Base-by-base conservation (phyloP, 2,113 vertebrate species). In the Periophthalmodon schlosseri region DNA sequence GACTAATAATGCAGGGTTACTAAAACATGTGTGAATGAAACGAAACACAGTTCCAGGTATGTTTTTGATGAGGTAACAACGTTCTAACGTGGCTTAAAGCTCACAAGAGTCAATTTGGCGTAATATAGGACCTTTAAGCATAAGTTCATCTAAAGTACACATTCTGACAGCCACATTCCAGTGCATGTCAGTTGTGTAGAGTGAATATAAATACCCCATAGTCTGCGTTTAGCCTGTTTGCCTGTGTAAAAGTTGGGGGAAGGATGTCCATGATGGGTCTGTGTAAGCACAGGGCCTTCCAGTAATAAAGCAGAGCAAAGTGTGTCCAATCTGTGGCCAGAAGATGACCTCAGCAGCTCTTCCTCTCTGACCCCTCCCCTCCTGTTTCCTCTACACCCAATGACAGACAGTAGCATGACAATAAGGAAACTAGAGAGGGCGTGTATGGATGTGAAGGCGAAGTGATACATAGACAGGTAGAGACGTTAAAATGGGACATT, bases 321-420 rank as follows among this genome's bases (percentile, higher is more conserved):
- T 76, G 52, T 75, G 84, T 20, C 10, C 24, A 39, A 33, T 33
- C 69, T 81, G 83, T 91, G 90, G 93, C 83, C 90, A 91, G 39
- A 44, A 11, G 39, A 44, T 44, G 39, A 44, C 39, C 39, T 44
- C 39, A 44, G 39, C 87, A 91, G 80, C 84, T 85, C 72, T 80
- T 84, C 83, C 82, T 15, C 23, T 60, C 12, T 60, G 23, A 15
- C 81, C 82, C 68, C 67, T 8, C 33, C 36, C 63, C 34, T 39
- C 15, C 88, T 89, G 80, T 69, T 75, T 86, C 79, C 81, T 80
- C 79, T 84, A 69, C 68, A 73, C 50, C 36, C 24, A 39, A 21
- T 36, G 58, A 67, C 7, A 15, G 34, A 34, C 9, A 21, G 46
- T 2, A 52, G 16, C 16, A 8, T 52, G 49, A 20, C 49, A 20